Conservation (phyloP, 1,140 invertebrate species). For the Zaprionus kolodkinae region DNA sequence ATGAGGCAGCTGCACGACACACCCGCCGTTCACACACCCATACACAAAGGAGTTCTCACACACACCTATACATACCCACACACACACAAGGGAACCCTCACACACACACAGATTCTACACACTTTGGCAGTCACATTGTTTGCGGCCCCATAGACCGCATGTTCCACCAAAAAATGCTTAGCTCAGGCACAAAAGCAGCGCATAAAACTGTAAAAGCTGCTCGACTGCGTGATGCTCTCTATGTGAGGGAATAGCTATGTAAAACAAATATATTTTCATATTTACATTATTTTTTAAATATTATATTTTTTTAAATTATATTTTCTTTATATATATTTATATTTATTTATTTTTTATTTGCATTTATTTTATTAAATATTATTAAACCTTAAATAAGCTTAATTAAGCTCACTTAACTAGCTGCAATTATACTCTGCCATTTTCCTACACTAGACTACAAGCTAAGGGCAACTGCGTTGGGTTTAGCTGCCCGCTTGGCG, state of each 20-base stretch:
- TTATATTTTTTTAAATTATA: too few relatives aligned
- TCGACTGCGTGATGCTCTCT: background rate
- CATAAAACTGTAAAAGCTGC: background rate
- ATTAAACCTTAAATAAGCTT: too few relatives aligned
- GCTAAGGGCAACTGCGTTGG: background rate
- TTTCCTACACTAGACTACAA: background rate
- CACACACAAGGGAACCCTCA: conserved; percentile 4
- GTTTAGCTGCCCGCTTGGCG: too few relatives aligned
- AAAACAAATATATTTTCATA: too few relatives aligned
- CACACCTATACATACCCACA: too few relatives aligned
- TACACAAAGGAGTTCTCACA: background rate
- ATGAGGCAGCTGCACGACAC: conserved; percentile 55
- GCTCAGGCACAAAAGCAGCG: background rate
- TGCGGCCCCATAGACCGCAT: background rate
- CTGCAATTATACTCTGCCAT: background rate
- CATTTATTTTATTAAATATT: too few relatives aligned
- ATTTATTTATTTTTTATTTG: too few relatives aligned
- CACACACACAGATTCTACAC: conserved; percentile 14
- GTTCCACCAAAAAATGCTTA: conserved; percentile 24
- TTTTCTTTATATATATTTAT: too few relatives aligned
- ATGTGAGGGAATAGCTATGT: too few relatives aligned
- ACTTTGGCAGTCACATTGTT: background rate
- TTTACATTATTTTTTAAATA: too few relatives aligned
- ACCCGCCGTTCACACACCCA: conserved; percentile 3
- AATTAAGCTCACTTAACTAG: too few relatives aligned